These are phyloP conservation scores for Bibio marci DNA, from an alignment of 2,888 invertebrate species.

Conservation along the genomic window DNA sequence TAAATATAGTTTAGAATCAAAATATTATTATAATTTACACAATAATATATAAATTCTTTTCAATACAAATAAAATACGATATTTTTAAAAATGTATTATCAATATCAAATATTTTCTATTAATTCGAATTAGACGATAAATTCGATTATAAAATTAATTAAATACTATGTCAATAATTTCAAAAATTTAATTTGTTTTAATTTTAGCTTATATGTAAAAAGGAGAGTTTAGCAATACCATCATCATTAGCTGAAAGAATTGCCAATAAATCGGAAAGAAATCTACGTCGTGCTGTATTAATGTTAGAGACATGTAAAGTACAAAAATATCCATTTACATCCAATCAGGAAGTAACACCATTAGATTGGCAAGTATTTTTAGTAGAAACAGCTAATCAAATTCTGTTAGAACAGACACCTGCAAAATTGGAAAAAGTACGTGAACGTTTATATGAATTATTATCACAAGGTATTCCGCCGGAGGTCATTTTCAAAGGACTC, in stretches of 20 bases:
- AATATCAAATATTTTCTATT: too few species aligned
- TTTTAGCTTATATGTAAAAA: constrained; percentile 69
- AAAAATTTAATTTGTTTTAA: too few species aligned
- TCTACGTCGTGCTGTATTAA: constrained; percentile 76
- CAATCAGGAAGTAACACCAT: constrained; percentile 65
- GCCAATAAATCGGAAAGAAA: constrained; percentile 72
- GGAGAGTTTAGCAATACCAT: constrained; percentile 63
- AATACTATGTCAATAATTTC: too few species aligned
- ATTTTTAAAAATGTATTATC: too few species aligned
- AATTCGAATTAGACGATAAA: too few species aligned
- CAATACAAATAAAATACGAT: too few species aligned
- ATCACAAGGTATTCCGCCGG: constrained; percentile 83
- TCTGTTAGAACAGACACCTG: constrained; percentile 70
- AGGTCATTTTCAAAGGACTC: constrained; percentile 77
- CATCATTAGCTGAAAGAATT: constrained; percentile 58
- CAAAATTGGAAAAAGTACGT: constrained; percentile 67
- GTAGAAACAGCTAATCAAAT: constrained; percentile 75
- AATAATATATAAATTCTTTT: too few species aligned
- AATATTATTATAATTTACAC: too few species aligned
- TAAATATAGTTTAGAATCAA: too few species aligned
- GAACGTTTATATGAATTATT: constrained; percentile 83
- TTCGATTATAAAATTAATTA: too few species aligned
- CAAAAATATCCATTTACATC: constrained; percentile 72
- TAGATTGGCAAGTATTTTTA: constrained; percentile 88
- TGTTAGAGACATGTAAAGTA: constrained; percentile 86